Conservation (phyloP, 2,113 vertebrate species). For the Apistogramma diplotaenia region DNA sequence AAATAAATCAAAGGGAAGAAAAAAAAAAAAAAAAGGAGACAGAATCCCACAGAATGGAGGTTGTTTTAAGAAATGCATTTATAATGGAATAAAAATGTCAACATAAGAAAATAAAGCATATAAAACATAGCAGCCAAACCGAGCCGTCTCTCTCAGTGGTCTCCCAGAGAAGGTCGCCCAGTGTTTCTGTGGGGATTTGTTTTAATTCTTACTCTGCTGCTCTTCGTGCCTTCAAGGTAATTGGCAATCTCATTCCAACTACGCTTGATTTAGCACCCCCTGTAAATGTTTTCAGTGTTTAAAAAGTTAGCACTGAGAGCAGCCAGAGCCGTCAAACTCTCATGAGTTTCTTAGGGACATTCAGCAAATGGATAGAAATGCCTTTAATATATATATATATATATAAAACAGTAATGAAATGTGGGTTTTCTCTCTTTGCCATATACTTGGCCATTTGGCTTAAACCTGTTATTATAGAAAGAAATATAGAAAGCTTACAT, state of each 20-base stretch:
- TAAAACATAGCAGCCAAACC: conserved; percentile 61
- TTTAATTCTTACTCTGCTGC: conserved; percentile 57
- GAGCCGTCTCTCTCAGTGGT: conserved; percentile 29
- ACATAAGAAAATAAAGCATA: conserved; percentile 66
- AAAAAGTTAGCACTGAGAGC: conserved; percentile 51
- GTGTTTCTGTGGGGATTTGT: conserved; percentile 55
- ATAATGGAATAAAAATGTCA: conserved; percentile 68
- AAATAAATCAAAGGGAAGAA: conserved; percentile 26
- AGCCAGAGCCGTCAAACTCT: conserved; percentile 36
- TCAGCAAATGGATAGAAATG: conserved; percentile 40
- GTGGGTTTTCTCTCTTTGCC: neutral
- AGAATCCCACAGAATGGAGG: conserved; percentile 17
- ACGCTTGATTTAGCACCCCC: conserved; percentile 60
- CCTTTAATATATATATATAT: neutral
- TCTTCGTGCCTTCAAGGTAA: conserved; percentile 57
- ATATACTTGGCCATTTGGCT: neutral
- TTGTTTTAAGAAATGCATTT: conserved; percentile 60
- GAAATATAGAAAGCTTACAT: conserved; percentile 10
- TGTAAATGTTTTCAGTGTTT: conserved; percentile 60
- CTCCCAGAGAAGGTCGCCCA: conserved; percentile 36
- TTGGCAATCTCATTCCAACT: conserved; percentile 65
- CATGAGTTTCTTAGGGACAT: conserved; percentile 26
- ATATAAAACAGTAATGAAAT: conserved; percentile 12
- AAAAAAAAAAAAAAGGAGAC: neutral
- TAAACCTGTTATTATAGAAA: conserved; percentile 17